Percentiles rank a stretch among this genome's conserved stretches.
Evolutionary conservation across 2,797 vertebrate genomes (phyloP).

Genomic region (Lepidocolaptes lacrymiger): DNA sequence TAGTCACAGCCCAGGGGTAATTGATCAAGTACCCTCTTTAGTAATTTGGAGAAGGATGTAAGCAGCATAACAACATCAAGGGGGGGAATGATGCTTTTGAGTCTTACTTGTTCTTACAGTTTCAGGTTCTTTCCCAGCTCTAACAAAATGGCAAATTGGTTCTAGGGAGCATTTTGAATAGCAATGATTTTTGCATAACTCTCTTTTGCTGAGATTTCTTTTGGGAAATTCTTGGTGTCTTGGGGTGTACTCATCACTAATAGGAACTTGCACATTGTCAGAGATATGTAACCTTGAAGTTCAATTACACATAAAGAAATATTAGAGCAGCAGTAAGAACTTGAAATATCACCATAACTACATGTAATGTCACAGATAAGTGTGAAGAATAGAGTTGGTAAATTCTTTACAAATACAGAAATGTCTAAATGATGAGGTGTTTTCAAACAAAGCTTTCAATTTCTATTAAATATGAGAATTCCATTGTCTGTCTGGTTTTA

Average conservation of each 20-base stretch:
- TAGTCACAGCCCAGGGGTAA: background rate
- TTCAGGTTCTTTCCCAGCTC: background rate
- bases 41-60: background rate
- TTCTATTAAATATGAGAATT: background rate
- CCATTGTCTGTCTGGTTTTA: background rate
- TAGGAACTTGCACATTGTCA: background rate
- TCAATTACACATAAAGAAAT: background rate
- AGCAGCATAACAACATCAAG: background rate
- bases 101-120: background rate
- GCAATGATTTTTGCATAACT: background rate
- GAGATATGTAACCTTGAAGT: background rate
- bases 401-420: background rate
- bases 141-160: background rate
- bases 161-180: background rate
- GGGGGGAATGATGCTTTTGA: background rate
- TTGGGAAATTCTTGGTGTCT: background rate
- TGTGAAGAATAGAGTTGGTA: background rate
- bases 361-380: background rate
- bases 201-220: background rate
- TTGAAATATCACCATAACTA: background rate
- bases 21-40: background rate
- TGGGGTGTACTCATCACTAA: background rate
- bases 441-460: background rate
- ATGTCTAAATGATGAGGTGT: background rate
- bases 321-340: background rate